Percentiles rank a stretch among this genome's conserved stretches.
Conservation (phyloP, 1,140 invertebrate genomes). For the Trichogramma pretiosum region DNA sequence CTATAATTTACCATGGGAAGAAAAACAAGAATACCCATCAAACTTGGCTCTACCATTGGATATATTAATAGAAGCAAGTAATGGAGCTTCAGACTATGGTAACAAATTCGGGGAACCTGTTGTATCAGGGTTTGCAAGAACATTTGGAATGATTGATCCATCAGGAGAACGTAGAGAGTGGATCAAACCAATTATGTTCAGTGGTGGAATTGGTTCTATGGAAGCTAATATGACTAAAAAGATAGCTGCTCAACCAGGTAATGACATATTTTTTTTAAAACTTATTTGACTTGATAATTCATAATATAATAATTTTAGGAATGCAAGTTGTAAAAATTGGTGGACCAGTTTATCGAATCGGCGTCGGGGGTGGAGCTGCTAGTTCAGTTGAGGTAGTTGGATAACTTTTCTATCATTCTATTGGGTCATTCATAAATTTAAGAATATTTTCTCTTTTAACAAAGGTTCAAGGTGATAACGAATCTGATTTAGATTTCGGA, state of each 20-base stretch:
- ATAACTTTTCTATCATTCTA: neutral
- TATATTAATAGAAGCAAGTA: constrained; percentile 88
- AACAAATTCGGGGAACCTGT: constrained; percentile 99
- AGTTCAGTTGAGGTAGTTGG: constrained; percentile 87
- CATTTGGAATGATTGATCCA: constrained; percentile 71
- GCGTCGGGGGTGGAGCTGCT: constrained; percentile 92
- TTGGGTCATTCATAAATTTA: neutral
- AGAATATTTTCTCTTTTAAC: neutral
- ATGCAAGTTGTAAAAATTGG: constrained; percentile 91
- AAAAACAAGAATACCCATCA: constrained; percentile 62
- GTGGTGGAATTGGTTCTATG: constrained; percentile 87
- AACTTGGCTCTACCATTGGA: constrained; percentile 86
- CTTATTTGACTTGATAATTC: too few species aligned
- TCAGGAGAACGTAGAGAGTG: constrained; percentile 74
- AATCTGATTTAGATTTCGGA: constrained; percentile 82
- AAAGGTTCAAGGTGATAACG: constrained; percentile 79
- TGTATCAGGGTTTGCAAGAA: constrained; percentile 81
- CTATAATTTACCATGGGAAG: constrained; percentile 85
- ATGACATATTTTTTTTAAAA: too few species aligned
- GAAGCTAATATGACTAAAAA: constrained; percentile 72
- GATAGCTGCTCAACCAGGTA: constrained; percentile 58
- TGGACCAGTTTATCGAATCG: constrained; percentile 93
- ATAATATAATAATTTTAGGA: constrained; percentile 42
- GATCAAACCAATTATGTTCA: constrained; percentile 99
- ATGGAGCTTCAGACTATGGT: constrained; percentile 97